These are phyloP conservation scores for Ianthella basta DNA, from an alignment of 37 sponge, comb jelly and placozoan species.

Conservation along the genomic window DNA sequence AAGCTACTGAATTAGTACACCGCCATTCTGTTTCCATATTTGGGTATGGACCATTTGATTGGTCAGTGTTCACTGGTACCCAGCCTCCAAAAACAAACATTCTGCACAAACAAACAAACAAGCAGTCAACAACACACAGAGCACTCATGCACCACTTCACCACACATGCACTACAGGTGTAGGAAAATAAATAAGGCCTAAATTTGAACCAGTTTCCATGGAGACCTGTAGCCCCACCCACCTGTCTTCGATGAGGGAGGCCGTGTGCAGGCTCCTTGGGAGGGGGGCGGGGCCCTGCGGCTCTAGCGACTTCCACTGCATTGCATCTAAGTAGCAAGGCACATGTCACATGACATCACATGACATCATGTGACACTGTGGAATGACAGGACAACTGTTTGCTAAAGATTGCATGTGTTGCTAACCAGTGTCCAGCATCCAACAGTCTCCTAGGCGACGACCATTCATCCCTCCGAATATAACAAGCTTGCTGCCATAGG, in stretches of 20 bases:
- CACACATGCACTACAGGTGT: no score
- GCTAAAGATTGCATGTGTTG: background rate
- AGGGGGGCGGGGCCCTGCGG: slow-evolving; percentile 76
- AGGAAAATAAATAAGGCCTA: no score
- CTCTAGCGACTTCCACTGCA: slow-evolving; percentile 66
- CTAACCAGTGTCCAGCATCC: slow-evolving; percentile 84
- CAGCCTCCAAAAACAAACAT: slow-evolving; percentile 97
- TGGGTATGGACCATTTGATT: slow-evolving; percentile 53
- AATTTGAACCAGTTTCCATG: no score
- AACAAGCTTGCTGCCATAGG: slow-evolving; percentile 73
- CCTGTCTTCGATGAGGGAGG: slow-evolving; percentile 84
- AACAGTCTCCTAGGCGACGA: slow-evolving; percentile 80
- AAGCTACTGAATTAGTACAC: slow-evolving; percentile 89
- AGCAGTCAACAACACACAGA: no score
- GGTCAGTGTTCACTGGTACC: slow-evolving; percentile 79
- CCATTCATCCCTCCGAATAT: slow-evolving; percentile 98
- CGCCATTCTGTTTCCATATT: slow-evolving; percentile 93
- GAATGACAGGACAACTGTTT: no score
- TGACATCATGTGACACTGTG: background rate
- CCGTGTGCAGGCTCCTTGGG: slow-evolving; percentile 93
- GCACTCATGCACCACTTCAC: no score
- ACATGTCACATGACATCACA: background rate
- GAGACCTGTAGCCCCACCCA: slow-evolving; percentile 1
- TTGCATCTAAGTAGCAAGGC: slow-evolving; percentile 22
- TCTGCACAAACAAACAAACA: slow-evolving; percentile 11